Conservation (phyloP, 2,888 invertebrate species). For the Zonitis immaculata region DNA sequence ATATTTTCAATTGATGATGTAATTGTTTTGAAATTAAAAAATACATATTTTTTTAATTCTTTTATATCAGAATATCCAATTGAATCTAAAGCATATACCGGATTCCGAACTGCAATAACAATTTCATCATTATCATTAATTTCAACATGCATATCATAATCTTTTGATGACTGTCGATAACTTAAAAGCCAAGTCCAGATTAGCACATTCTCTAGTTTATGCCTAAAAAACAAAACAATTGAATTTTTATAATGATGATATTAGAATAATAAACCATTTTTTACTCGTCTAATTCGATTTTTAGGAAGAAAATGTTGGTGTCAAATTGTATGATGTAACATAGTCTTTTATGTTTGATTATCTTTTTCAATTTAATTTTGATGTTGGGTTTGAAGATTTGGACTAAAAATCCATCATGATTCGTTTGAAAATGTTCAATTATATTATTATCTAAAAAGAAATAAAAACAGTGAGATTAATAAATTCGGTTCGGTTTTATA, state of each 20-base stretch:
- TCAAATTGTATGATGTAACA: constrained; percentile 35
- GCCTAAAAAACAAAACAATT: constrained; percentile 5
- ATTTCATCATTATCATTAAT: constrained; percentile 25
- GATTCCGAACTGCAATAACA: constrained; percentile 35
- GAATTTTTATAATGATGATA: not conserved
- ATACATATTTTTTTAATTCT: constrained; percentile 35
- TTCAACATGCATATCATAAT: constrained; percentile 36
- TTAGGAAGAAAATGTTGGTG: constrained; percentile 39
- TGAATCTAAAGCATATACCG: constrained; percentile 35
- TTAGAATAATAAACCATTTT: too few relatives aligned
- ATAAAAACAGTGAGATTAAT: not conserved
- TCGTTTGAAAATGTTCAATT: constrained; percentile 40
- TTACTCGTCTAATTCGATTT: constrained; percentile 21
- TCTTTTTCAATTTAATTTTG: constrained; percentile 30
- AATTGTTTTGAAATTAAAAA: constrained; percentile 30
- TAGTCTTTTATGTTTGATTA: constrained; percentile 28
- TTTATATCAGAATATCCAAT: constrained; percentile 34
- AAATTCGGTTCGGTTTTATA: not conserved
- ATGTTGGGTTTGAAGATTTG: constrained; percentile 42
- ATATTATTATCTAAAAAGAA: constrained; percentile 32
- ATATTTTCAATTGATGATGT: constrained; percentile 16
- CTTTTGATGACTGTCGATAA: constrained; percentile 28
- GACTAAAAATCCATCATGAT: constrained; percentile 41
- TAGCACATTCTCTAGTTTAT: constrained; percentile 15
- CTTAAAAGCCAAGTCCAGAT: constrained; percentile 42